phyloP scores from a whole-genome alignment of 2,888 invertebrate species.

The Hanleya hanleyi region DNA sequence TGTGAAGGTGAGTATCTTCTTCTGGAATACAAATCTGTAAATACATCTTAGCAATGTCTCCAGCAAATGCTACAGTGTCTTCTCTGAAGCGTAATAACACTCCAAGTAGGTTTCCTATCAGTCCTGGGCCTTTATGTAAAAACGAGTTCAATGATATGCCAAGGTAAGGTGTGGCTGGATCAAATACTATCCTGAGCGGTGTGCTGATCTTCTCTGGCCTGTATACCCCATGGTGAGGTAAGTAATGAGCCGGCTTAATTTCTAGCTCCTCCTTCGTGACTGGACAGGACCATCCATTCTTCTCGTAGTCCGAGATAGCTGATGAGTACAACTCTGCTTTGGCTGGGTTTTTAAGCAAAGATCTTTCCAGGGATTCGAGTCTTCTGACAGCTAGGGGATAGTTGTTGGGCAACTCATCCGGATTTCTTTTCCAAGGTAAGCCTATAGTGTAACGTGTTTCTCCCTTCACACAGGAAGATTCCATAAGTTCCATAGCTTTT shows the following conservation, averaged over 20 bases:
- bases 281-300: constrained; percentile 18
- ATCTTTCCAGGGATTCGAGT: constrained; percentile 15
- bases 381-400: constrained; percentile 11
- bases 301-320: constrained; percentile 7
- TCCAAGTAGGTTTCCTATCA: constrained; percentile 15
- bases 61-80: no score
- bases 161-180: constrained; percentile 10
- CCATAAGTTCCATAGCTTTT: background rate
- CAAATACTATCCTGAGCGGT: constrained; percentile 19
- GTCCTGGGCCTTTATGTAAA: constrained; percentile 14
- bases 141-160: no score
- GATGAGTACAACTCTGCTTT: constrained; percentile 11
- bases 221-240: constrained; percentile 22
- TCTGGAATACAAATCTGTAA: no score
- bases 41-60: no score
- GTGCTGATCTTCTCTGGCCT: constrained; percentile 15
- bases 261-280: background rate
- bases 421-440: constrained; percentile 19
- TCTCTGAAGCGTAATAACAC: constrained; percentile 5
- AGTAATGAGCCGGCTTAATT: constrained; percentile 9
- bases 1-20: no score
- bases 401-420: constrained; percentile 11
- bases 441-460: constrained; percentile 6
- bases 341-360: constrained; percentile 6
- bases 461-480: background rate